Conservation (phyloP, 1,140 invertebrate genomes). For the Drosophila arawakana region DNA sequence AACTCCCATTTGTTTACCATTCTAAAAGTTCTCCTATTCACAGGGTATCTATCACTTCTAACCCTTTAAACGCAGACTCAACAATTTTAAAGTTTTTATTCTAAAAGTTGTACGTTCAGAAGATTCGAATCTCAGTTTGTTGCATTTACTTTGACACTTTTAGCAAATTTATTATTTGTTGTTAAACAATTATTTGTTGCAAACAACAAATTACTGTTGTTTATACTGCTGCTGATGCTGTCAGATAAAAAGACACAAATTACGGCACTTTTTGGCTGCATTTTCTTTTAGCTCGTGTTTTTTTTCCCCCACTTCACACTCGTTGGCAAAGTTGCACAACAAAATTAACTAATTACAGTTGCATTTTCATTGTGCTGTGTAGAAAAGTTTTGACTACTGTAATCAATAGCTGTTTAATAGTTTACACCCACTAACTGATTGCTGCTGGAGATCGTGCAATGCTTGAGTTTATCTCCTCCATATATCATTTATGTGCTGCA, state of each 20-base stretch:
- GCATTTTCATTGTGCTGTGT: constrained; percentile 9
- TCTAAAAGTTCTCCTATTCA: not conserved
- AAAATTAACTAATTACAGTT: constrained; percentile 58
- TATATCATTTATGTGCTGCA: not conserved
- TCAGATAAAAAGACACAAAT: constrained; percentile 57
- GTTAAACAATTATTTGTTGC: constrained; percentile 13
- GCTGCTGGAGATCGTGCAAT: not conserved
- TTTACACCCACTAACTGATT: not conserved
- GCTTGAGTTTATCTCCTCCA: constrained; percentile 6
- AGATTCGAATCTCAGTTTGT: constrained; percentile 2
- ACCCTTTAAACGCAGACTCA: not conserved
- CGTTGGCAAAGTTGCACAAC: constrained; percentile 57
- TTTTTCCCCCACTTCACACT: constrained; percentile 25
- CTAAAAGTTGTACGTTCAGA: constrained; percentile 4
- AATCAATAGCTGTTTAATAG: constrained; percentile 10
- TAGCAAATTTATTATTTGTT: constrained; percentile 27
- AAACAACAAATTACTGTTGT: constrained; percentile 47
- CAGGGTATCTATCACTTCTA: not conserved
- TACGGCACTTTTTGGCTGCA: constrained; percentile 57
- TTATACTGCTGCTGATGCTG: constrained; percentile 30
- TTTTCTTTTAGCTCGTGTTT: constrained; percentile 46
- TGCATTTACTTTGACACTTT: constrained; percentile 11
- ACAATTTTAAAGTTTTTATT: not conserved
- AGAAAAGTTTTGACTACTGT: constrained; percentile 13
- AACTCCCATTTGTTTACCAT: no score